A percentile compares a stretch with the other conserved stretches of the same genome.
Evolutionary conservation across 2,113 vertebrate species (phyloP).

Genomic region (Siniperca knerii): DNA sequence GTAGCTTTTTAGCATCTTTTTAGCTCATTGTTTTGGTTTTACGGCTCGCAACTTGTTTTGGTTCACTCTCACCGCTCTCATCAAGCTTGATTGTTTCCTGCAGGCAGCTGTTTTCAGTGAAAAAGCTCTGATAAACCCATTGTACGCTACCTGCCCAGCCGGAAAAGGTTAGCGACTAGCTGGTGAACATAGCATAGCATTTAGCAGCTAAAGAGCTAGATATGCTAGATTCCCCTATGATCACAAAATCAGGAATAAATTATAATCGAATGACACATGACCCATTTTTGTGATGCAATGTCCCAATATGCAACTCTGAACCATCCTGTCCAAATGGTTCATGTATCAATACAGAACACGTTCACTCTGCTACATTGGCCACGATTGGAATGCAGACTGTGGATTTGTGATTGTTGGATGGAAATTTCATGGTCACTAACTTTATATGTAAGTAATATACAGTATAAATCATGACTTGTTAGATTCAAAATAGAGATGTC

Average conservation of each 20-base stretch:
- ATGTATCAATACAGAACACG: too few relatives aligned
- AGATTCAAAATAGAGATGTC: not conserved
- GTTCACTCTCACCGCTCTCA: not conserved
- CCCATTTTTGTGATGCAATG: not conserved
- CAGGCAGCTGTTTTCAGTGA: not conserved
- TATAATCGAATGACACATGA: not conserved
- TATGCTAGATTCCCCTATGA: not conserved
- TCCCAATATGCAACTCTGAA: not conserved
- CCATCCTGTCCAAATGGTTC: too few relatives aligned
- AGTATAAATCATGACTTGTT: not conserved
- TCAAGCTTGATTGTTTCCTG: not conserved
- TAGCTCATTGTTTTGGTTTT: not conserved
- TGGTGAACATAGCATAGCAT: not conserved
- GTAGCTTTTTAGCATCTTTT: too few relatives aligned
- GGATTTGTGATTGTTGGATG: not conserved
- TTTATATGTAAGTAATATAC: not conserved
- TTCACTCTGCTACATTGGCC: not conserved
- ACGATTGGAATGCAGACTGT: not conserved
- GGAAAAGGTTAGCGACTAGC: not conserved
- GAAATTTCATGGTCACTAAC: not conserved
- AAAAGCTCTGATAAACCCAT: not conserved
- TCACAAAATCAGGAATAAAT: not conserved
- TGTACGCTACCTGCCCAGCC: not conserved
- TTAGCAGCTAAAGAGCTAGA: not conserved
- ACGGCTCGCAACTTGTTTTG: not conserved